Base-by-base conservation (phyloP, 2,888 invertebrate species). In the Blera fallax region DNA sequence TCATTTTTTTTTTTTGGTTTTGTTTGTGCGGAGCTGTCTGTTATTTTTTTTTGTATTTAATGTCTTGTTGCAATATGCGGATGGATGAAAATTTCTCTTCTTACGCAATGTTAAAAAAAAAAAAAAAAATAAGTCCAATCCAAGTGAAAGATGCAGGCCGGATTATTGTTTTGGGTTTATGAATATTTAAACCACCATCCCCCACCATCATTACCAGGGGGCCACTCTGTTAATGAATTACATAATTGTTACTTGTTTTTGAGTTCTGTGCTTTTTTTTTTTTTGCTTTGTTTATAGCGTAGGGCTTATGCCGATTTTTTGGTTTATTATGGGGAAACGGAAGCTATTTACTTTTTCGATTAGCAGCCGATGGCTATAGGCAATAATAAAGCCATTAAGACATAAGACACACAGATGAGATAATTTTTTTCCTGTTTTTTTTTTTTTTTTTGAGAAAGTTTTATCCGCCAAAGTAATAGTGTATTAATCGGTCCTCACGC, bases 61-160 rank as follows among this genome's bases (percentile, higher is more conserved):
- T 73, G 70, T 58, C 34, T 79, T 84, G 80, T 76, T 80, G 84
- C 84, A 84, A 84, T 70, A 80, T 84, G 84, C 84, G 80, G 84
- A 84, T 84, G 84, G 74, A 80, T 80, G 64, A 58, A 84, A 84
- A 84, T 84, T 84, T 84, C 84, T 80, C 84, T 80, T 84, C 74
- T 84, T 84, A 76, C 74, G 84, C 80, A 84, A 84, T 80, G 37
- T 50, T 64, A 40, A 24, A 74, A 52, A 58, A 27, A 18, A 37
- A 48, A 54, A 58, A 43, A 37, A 67, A 54, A 48, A 56, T 43
- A 52, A 60, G 50, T 43, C 60, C 65, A 60, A 74, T 69, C 69
- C 45, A 40, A 80, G 84, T 79, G 73, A 56, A 69, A 84, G 83
- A 84, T 80, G 64, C 64, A 80, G 58, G 45, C 34, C 70, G 16